Percentiles rank a stretch among this genome's conserved stretches.
These are phyloP conservation scores for Tylochromis polylepis DNA, from an alignment of 2,113 vertebrate genomes.

Conservation along the genomic window DNA sequence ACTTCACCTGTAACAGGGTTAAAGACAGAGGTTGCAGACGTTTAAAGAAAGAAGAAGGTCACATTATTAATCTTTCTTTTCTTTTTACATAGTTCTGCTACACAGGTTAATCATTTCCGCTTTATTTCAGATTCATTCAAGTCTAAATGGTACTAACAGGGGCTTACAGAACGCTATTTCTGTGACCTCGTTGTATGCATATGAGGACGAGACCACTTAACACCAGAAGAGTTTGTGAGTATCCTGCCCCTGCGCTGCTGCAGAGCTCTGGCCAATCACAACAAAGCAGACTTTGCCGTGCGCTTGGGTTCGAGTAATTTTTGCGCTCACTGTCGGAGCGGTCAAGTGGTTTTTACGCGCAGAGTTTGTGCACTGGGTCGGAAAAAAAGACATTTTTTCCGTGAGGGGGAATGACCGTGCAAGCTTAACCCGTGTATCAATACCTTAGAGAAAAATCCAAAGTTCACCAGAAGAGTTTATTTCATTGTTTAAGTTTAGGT, in stretches of 20 bases:
- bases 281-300: slow-evolving; percentile 14
- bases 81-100: not conserved
- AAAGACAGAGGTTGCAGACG: not conserved
- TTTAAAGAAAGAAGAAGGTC: not conserved
- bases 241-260: slow-evolving; percentile 1
- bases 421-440: not conserved
- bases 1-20: not conserved
- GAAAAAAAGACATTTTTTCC: not conserved
- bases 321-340: not conserved
- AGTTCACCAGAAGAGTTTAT: not conserved
- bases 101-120: not conserved
- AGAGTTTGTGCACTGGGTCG: not conserved
- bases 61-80: not conserved
- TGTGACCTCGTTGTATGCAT: not conserved
- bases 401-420: not conserved
- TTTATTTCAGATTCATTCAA: not conserved
- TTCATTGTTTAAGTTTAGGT: not conserved
- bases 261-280: slow-evolving; percentile 67
- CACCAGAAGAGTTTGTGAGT: not conserved
- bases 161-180: not conserved
- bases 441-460: not conserved
- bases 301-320: not conserved
- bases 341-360: slow-evolving; percentile 1
- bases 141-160: not conserved
- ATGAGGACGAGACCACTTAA: not conserved